Evolutionary conservation across 2,888 invertebrate species (phyloP), one percentile per base, ranked within the genome.

Genomic region (Formica aserva): DNA sequence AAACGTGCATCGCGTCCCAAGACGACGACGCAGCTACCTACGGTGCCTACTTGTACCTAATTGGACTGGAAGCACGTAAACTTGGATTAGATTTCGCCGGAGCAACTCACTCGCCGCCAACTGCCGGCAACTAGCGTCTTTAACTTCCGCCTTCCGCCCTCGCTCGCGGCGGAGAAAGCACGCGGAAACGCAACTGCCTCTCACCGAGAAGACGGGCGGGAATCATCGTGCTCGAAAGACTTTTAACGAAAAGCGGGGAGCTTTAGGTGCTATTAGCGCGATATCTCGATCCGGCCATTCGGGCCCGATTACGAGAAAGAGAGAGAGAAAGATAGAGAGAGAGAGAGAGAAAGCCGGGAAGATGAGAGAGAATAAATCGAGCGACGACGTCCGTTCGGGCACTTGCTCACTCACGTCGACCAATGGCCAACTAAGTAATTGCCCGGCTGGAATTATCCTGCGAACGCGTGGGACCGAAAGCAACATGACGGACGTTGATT

Each of bases 41-140:
- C 82, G 85, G 84, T 84, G 81, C 85, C 85, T 84, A 69, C 66
- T 84, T 82, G 67, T 76, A 76, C 75, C 67, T 85, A 85, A 85
- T 85, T 82, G 84, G 83, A 82, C 77, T 82, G 76, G 82, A 85
- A 85, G 75, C 84, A 76, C 82, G 76, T 83, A 85, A 82, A 82
- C 82, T 83, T 82, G 82, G 75, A 85, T 85, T 82, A 76, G 84
- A 84, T 82, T 82, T 74, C 67, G 81, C 82, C 29, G 62, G 67
- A 82, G 78, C 78, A 60, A 72, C 72, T 80, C 60, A 80, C 77
- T 67, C 77, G 72, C 78, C 78, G 38, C 78, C 78, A 84, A 82
- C 82, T 82, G 67, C 69, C 66, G 71, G 81, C 83, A 83, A 83
- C 81, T 83, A 71, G 81, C 83, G 81, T 83, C 81, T 81, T 81